phyloP scores from a whole-genome alignment of 2,797 vertebrate species.

The Ceryle rudis region DNA sequence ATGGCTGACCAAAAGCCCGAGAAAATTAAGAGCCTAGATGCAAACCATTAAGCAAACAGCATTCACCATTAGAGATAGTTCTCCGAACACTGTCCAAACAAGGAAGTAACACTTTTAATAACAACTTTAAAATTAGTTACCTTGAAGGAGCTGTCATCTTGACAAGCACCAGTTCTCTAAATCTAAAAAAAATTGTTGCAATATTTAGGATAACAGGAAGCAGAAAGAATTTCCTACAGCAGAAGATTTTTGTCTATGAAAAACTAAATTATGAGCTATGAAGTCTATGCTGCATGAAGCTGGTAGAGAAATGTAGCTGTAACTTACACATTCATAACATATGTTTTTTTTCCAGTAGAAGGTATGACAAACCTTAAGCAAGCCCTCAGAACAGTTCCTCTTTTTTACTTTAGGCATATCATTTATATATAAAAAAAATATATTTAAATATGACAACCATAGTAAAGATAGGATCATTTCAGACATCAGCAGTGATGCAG shows the following conservation, averaged over 20 bases:
- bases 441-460: not conserved
- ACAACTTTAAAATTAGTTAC: not conserved
- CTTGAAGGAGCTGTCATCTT: not conserved
- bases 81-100: not conserved
- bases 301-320: not conserved
- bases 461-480: not conserved
- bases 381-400: not conserved
- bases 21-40: not conserved
- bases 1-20: not conserved
- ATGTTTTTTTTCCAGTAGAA: not conserved
- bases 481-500: not conserved
- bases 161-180: not conserved
- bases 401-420: not conserved
- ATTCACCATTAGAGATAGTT: not conserved
- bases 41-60: not conserved
- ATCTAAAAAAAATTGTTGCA: not conserved
- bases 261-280: not conserved
- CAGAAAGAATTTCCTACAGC: not conserved
- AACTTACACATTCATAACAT: not conserved
- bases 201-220: not conserved
- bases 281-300: not conserved
- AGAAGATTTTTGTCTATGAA: not conserved
- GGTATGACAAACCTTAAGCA: not conserved
- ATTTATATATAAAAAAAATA: not conserved
- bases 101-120: not conserved